Conservation (phyloP, 2,888 invertebrate genomes). For the Eupelmus urozonus region DNA sequence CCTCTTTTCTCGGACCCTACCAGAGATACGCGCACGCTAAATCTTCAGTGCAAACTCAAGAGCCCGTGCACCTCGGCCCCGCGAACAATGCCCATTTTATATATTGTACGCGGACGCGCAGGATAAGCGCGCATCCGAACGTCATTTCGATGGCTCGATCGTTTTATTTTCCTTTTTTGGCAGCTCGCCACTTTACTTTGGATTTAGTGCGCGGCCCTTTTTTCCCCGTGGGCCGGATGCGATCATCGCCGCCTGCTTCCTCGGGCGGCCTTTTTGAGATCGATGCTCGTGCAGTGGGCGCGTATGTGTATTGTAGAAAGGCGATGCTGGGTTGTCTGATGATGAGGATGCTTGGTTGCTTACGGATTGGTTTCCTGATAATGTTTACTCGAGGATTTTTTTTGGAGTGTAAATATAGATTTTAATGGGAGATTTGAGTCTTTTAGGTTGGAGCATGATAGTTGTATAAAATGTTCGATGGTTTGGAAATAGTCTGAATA, state of each 20-base stretch:
- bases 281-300: not conserved
- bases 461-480: no score
- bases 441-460: no score
- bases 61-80: slow-evolving; percentile 69
- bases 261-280: slow-evolving; percentile 9
- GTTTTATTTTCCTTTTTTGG: slow-evolving; percentile 12
- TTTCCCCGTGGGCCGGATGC: slow-evolving; percentile 45
- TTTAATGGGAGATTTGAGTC: no score
- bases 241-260: slow-evolving; percentile 37
- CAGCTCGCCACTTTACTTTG: slow-evolving; percentile 65
- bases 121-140: slow-evolving; percentile 4
- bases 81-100: slow-evolving; percentile 19
- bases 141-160: slow-evolving; percentile 24
- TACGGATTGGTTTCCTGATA: not conserved
- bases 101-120: not conserved
- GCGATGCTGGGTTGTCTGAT: no score
- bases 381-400: not conserved
- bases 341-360: not conserved
- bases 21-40: slow-evolving; percentile 63
- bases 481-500: no score
- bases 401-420: no score
- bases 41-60: slow-evolving; percentile 73
- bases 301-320: no score
- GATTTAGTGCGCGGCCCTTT: slow-evolving; percentile 34
- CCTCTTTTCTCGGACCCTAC: slow-evolving; percentile 11